These are phyloP conservation scores for Rhynchopsitta pachyrhyncha DNA, from an alignment of 2,113 vertebrate species.

Conservation along the genomic window DNA sequence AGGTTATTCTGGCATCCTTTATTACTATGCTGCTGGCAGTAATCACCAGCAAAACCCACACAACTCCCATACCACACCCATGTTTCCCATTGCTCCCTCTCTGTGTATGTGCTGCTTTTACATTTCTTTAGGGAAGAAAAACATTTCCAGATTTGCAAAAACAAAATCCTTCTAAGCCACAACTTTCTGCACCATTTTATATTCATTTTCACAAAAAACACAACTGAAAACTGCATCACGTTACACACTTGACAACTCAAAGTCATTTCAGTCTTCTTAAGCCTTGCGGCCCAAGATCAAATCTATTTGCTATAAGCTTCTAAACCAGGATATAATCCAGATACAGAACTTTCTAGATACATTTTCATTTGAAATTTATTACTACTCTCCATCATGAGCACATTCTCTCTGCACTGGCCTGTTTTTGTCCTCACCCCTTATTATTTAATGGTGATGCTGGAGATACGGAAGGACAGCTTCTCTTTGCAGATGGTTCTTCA, in stretches of 20 bases:
- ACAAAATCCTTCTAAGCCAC: not conserved
- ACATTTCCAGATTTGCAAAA: not conserved
- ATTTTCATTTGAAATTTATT: not conserved
- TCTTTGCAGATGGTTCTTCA: conserved; percentile 88
- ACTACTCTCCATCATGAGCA: not conserved
- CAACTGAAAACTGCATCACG: not conserved
- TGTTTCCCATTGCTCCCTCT: not conserved
- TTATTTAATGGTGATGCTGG: conserved; percentile 87
- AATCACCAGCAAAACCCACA: not conserved
- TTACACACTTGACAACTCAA: not conserved
- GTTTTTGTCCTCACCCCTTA: conserved; percentile 83
- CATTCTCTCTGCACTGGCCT: not conserved
- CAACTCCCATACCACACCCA: not conserved
- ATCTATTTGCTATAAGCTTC: not conserved
- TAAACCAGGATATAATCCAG: not conserved
- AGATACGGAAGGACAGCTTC: conserved; percentile 90
- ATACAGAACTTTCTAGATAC: not conserved
- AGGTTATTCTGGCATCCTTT: not conserved
- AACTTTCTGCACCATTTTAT: not conserved
- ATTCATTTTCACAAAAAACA: not conserved
- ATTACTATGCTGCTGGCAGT: not conserved
- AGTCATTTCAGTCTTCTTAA: not conserved
- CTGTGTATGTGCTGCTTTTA: not conserved
- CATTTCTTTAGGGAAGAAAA: not conserved
- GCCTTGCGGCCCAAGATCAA: not conserved